Evolutionary conservation across 2,888 invertebrate genomes (phyloP).

Genomic region (Arrhopalites spinosus): DNA sequence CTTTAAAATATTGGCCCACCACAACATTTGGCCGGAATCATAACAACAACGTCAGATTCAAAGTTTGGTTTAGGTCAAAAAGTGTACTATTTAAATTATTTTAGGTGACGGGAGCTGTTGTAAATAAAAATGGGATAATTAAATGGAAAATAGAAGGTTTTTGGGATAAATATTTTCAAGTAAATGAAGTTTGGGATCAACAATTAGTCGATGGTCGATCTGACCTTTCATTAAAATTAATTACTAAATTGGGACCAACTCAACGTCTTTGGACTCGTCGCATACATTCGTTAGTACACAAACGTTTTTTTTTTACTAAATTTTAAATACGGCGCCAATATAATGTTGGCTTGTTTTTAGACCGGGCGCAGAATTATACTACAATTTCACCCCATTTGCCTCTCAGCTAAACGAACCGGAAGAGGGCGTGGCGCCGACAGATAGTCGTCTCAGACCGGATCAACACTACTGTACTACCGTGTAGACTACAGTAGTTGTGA

Average conservation of each 20-base stretch:
- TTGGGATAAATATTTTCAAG: conserved; percentile 95
- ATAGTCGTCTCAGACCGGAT: conserved; percentile 90
- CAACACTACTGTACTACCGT: conserved; percentile 98
- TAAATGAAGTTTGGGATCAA: conserved; percentile 73
- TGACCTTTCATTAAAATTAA: conserved; percentile 68
- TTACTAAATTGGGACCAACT: conserved; percentile 67
- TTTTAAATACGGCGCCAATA: neutral
- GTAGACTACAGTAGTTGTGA: no score
- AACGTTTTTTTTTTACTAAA: neutral
- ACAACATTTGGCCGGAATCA: conserved; percentile 20
- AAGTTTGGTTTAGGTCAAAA: conserved; percentile 6
- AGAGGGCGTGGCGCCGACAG: conserved; percentile 90
- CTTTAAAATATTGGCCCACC: conserved; percentile 87
- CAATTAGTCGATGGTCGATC: conserved; percentile 70
- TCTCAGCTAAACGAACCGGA: conserved; percentile 96
- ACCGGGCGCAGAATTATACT: conserved; percentile 73
- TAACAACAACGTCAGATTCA: conserved; percentile 25
- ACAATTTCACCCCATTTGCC: conserved; percentile 92
- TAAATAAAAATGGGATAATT: conserved; percentile 63
- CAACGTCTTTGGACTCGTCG: conserved; percentile 84
- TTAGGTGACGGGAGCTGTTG: conserved; percentile 72
- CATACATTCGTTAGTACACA: conserved; percentile 71
- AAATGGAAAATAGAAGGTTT: conserved; percentile 77
- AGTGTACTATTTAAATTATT: neutral
- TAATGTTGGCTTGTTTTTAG: conserved; percentile 59